Evolutionary conservation across 2,888 invertebrate genomes (phyloP).

Genomic region (Teinopalpus imperialis): DNA sequence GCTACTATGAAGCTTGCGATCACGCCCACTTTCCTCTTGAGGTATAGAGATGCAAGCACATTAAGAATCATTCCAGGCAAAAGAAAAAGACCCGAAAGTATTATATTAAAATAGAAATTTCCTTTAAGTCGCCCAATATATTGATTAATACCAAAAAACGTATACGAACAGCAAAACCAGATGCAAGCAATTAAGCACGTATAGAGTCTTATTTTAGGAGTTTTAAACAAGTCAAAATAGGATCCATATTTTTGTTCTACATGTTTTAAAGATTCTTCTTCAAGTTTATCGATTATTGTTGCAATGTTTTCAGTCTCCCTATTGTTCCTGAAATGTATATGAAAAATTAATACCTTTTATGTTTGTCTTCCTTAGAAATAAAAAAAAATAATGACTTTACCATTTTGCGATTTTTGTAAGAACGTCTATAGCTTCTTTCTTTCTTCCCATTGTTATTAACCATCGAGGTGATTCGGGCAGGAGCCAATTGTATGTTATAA

Average conservation of each 20-base stretch:
- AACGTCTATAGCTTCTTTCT: slow-evolving; percentile 82
- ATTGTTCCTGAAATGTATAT: slow-evolving; percentile 59
- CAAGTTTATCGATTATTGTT: slow-evolving; percentile 54
- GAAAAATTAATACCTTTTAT: not conserved
- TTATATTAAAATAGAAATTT: slow-evolving; percentile 90
- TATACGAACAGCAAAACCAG: slow-evolving; percentile 90
- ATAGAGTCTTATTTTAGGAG: slow-evolving; percentile 85
- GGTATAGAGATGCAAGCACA: slow-evolving; percentile 50
- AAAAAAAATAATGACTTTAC: slow-evolving; percentile 37
- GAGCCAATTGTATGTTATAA: slow-evolving; percentile 84
- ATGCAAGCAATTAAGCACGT: slow-evolving; percentile 85
- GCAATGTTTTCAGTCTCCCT: slow-evolving; percentile 56
- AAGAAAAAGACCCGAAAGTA: slow-evolving; percentile 82
- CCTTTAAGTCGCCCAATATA: slow-evolving; percentile 90
- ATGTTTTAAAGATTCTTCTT: slow-evolving; percentile 41
- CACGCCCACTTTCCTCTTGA: slow-evolving; percentile 55
- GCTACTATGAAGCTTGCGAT: slow-evolving; percentile 51
- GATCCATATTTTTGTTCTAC: slow-evolving; percentile 50
- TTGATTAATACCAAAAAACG: slow-evolving; percentile 91
- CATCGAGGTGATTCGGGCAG: slow-evolving; percentile 91
- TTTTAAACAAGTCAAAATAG: slow-evolving; percentile 84
- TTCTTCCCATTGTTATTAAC: slow-evolving; percentile 86
- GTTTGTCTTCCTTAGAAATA: too few species aligned
- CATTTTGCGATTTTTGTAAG: slow-evolving; percentile 84
- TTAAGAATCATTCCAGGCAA: slow-evolving; percentile 54